Evolutionary conservation across 2,888 invertebrate species (phyloP).

Genomic region (Lapara coniferarum): DNA sequence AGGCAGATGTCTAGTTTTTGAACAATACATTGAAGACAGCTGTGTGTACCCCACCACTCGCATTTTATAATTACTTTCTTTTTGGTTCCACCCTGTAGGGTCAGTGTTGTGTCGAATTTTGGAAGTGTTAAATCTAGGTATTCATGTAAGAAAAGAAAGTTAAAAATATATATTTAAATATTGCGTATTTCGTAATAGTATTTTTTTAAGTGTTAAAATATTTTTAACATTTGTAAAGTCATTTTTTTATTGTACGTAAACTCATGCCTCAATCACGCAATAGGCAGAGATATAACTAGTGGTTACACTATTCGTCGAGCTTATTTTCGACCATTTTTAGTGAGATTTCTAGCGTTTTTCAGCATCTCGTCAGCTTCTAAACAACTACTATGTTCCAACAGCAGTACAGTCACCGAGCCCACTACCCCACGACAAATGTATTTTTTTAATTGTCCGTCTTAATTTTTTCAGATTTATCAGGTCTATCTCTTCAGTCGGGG

Average conservation of each 20-base stretch:
- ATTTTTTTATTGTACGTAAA: too few species aligned
- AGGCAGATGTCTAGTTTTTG: slow-evolving; percentile 34
- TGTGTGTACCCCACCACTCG: not conserved
- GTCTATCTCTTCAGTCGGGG: slow-evolving; percentile 93
- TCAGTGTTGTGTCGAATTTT: not conserved
- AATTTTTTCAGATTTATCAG: slow-evolving; percentile 90
- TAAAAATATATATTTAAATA: not conserved
- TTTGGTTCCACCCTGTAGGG: not conserved
- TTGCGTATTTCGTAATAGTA: not conserved
- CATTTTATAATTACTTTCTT: not conserved
- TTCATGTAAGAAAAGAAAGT: too few species aligned
- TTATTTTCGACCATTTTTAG: too few species aligned
- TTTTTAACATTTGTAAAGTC: too few species aligned
- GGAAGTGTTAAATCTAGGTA: not conserved
- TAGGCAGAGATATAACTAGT: too few species aligned
- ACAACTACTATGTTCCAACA: too few species aligned
- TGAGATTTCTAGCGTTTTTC: too few species aligned
- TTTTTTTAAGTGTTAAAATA: not conserved
- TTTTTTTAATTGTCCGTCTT: slow-evolving; percentile 21
- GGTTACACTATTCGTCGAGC: too few species aligned
- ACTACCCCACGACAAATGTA: slow-evolving; percentile 26
- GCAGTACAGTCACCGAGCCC: slow-evolving; percentile 6
- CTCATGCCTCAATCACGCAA: too few species aligned
- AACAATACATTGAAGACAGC: slow-evolving; percentile 13
- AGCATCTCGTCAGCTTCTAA: too few species aligned